phyloP scores from a whole-genome alignment of 1,140 invertebrate species.

The Mercenaria mercenaria region DNA sequence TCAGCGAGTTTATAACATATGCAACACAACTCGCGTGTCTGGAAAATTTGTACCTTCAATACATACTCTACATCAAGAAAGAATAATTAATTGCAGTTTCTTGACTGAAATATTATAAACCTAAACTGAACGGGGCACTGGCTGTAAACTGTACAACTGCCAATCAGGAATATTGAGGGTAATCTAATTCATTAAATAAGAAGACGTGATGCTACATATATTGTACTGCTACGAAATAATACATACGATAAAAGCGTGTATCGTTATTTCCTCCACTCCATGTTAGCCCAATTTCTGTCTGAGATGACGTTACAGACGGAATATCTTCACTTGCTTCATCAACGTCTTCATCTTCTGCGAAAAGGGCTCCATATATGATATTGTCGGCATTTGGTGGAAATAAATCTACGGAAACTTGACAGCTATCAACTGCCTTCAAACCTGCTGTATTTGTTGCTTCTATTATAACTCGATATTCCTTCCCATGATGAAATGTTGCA shows the following conservation, averaged over 20 bases:
- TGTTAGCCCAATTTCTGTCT: background rate
- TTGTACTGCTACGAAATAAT: no score
- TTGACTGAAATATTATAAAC: no score
- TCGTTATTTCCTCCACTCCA: slow-evolving; percentile 2
- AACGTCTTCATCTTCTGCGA: background rate
- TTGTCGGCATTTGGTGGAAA: slow-evolving; percentile 8
- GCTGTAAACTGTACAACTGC: no score
- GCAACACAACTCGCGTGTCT: no score
- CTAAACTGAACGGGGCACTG: no score
- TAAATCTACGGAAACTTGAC: background rate
- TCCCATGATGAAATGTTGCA: slow-evolving; percentile 11
- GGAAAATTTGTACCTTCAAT: no score
- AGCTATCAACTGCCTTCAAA: background rate
- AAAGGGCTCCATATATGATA: background rate
- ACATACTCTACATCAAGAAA: no score
- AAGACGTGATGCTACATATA: no score
- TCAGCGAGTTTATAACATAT: no score
- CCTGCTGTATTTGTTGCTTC: slow-evolving; percentile 8
- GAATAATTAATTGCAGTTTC: no score
- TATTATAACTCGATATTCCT: slow-evolving; percentile 1
- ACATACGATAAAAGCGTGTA: slow-evolving; percentile 5
- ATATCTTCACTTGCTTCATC: background rate
- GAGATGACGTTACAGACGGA: background rate
- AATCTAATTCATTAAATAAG: no score
- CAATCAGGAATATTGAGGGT: no score